phyloP scores from a whole-genome alignment of 2,113 vertebrate species.

The Phalacrocorax aristotelis region DNA sequence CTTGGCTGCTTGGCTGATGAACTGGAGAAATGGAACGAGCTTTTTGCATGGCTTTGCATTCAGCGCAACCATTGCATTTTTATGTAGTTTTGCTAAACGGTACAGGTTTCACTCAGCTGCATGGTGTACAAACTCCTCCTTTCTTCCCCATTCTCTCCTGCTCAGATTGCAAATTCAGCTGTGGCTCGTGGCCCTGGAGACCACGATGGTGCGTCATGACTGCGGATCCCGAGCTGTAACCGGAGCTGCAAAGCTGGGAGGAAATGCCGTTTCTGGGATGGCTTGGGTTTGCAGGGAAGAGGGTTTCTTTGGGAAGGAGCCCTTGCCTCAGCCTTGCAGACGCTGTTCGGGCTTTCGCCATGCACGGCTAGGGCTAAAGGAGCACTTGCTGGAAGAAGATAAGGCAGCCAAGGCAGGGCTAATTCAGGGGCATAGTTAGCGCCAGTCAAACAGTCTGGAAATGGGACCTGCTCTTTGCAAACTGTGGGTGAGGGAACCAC shows the following conservation, averaged over 20 bases:
- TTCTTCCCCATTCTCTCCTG: background rate
- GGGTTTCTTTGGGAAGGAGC: background rate
- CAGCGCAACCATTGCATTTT: background rate
- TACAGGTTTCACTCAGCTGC: background rate
- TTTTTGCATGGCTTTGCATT: background rate
- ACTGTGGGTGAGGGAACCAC: background rate
- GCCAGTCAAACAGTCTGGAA: background rate
- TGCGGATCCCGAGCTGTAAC: background rate
- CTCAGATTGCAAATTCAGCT: background rate
- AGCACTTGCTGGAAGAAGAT: background rate
- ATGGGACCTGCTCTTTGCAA: background rate
- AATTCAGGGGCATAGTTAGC: no score
- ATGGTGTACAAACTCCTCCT: background rate
- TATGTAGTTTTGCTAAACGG: background rate
- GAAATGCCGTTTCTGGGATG: background rate
- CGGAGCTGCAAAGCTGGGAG: background rate
- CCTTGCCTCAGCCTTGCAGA: background rate
- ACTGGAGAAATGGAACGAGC: background rate
- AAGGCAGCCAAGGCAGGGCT: background rate
- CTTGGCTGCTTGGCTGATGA: background rate
- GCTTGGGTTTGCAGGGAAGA: background rate
- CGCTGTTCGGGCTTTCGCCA: background rate
- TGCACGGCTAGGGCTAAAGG: background rate
- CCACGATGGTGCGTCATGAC: background rate
- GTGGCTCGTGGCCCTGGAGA: background rate